A percentile compares a stretch with the other conserved stretches of the same genome.
Evolutionary conservation across 1,140 invertebrate species (phyloP).

Genomic region (Rhyzopertha dominica): DNA sequence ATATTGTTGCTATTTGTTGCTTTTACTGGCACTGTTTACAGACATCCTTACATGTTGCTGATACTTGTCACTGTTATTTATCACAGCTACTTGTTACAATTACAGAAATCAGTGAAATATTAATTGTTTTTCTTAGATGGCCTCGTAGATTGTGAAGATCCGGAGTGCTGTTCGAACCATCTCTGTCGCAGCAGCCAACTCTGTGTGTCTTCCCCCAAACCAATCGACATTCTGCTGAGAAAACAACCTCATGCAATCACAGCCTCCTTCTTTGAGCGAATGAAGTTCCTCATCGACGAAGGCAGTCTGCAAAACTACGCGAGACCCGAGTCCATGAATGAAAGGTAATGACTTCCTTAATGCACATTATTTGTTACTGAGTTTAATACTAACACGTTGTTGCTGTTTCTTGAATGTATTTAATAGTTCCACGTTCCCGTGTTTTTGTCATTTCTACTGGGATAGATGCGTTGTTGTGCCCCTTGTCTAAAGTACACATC

Average conservation of each 20-base stretch:
- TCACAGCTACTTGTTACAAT: too few species aligned
- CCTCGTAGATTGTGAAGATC: conserved; percentile 93
- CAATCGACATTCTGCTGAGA: conserved; percentile 85
- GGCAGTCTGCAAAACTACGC: conserved; percentile 96
- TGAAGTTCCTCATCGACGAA: conserved; percentile 97
- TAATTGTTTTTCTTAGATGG: conserved; percentile 67
- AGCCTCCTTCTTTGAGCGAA: conserved; percentile 95
- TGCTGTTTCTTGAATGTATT: too few species aligned
- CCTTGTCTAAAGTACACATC: conserved; percentile 48
- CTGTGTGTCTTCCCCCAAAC: conserved; percentile 87
- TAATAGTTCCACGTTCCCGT: too few species aligned
- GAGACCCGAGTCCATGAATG: conserved; percentile 89
- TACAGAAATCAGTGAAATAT: too few species aligned
- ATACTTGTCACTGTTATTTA: too few species aligned
- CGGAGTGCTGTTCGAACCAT: conserved; percentile 85
- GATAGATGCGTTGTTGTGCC: conserved; percentile 75
- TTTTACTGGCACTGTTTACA: too few species aligned
- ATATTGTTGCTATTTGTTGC: too few species aligned
- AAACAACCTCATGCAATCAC: conserved; percentile 94
- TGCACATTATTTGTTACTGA: too few species aligned
- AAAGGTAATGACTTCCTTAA: too few species aligned
- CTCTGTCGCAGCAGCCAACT: conserved; percentile 80
- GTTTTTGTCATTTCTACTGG: too few species aligned
- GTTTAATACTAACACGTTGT: too few species aligned
- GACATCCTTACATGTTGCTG: too few species aligned